These are phyloP conservation scores for Volucella bombylans DNA, from an alignment of 2,888 invertebrate genomes.

Conservation along the genomic window DNA sequence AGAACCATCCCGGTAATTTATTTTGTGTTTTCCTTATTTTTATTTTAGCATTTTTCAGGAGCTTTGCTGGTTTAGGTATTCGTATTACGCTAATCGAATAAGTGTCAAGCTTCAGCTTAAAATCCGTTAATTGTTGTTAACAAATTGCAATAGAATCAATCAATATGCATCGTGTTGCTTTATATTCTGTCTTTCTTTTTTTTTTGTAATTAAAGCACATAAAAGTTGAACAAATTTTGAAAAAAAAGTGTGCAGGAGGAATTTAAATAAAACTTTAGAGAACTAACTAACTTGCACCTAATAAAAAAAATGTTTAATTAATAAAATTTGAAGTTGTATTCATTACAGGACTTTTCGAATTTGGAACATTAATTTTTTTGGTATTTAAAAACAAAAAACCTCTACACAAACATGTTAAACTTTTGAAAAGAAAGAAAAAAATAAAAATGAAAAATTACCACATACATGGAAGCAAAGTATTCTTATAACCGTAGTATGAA, in stretches of 20 bases:
- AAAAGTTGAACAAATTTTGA: conserved; percentile 12
- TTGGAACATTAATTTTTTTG: conserved; percentile 65
- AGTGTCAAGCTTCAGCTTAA: conserved; percentile 56
- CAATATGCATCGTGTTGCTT: conserved; percentile 44
- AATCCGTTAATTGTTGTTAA: conserved; percentile 46
- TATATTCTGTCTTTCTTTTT: conserved; percentile 6
- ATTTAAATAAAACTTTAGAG: conserved; percentile 5
- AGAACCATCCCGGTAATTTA: too few relatives aligned
- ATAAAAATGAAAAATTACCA: conserved; percentile 21
- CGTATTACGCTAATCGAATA: conserved; percentile 46
- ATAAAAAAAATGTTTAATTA: conserved; percentile 53
- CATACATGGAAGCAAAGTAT: conserved; percentile 57
- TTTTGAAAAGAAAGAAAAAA: conserved; percentile 27
- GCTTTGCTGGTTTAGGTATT: background rate
- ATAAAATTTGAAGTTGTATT: conserved; percentile 72
- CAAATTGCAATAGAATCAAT: conserved; percentile 39
- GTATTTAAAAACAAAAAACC: conserved; percentile 34
- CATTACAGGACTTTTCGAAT: conserved; percentile 72
- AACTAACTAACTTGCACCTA: conserved; percentile 40
- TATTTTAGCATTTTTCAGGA: background rate
- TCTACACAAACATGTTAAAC: conserved; percentile 26
- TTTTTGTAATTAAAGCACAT: conserved; percentile 36
- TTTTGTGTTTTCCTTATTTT: conserved; percentile 25
- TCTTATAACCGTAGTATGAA: conserved; percentile 22
- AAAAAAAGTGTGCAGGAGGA: conserved; percentile 33